These are phyloP conservation scores for Anthoscopus minutus DNA, from an alignment of 2,113 vertebrate species.

Conservation along the genomic window DNA sequence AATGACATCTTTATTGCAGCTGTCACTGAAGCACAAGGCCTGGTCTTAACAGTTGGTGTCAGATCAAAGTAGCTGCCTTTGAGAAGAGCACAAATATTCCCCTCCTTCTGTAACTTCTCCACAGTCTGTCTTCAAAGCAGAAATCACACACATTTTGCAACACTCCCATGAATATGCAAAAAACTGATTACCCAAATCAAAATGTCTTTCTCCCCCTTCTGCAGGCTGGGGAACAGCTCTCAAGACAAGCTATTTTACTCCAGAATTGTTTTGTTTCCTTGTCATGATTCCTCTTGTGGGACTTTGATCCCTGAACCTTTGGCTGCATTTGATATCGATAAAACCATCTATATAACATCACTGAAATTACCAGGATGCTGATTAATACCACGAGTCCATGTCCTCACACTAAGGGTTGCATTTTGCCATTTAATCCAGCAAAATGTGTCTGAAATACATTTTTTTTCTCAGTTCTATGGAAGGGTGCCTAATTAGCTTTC, in stretches of 20 bases:
- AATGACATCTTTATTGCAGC: not conserved
- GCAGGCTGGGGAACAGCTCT: not conserved
- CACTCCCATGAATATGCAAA: not conserved
- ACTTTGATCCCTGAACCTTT: not conserved
- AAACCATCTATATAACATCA: not conserved
- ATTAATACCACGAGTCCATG: not conserved
- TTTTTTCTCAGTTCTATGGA: not conserved
- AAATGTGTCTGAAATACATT: not conserved
- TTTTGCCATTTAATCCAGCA: not conserved
- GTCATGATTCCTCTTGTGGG: not conserved
- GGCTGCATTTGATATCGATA: not conserved
- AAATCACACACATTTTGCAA: not conserved
- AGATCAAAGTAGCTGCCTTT: not conserved
- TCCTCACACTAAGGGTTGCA: not conserved
- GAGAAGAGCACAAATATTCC: not conserved
- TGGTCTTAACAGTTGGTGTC: not conserved
- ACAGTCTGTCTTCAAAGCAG: not conserved
- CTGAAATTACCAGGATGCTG: not conserved
- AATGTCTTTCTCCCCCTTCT: not conserved
- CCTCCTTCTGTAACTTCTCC: not conserved
- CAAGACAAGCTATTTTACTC: not conserved
- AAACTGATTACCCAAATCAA: not conserved
- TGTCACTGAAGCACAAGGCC: not conserved
- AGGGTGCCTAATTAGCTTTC: not conserved
- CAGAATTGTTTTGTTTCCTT: not conserved